Base-by-base conservation (phyloP, 2,797 vertebrate genomes). In the Alauda arvensis region DNA sequence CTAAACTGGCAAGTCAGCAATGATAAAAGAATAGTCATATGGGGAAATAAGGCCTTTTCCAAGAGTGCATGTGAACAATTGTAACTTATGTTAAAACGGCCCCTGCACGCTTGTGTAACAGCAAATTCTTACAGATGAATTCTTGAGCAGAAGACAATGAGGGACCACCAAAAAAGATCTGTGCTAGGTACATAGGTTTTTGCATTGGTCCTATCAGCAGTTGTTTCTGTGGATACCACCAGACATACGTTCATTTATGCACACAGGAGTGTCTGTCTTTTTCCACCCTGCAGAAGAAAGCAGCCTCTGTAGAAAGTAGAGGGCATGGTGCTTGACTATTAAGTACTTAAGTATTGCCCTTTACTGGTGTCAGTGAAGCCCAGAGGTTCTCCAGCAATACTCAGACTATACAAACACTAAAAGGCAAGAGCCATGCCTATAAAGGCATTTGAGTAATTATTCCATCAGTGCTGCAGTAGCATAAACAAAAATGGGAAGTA, bases 221-320 rank as follows among this genome's bases (percentile, higher is more conserved):
- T 8, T 43, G 28, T n/a, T 66, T 78, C 52, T 61, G 33, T 37
- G 17, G 20, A 39, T 37, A 77, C 10, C 19, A 66, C 31, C 12
- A 31, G 31, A 77, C 5, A 49, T 4, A 34, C 14, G 57, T 88
- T 28, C 14, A 33, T 53, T 75, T 34, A 26, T 14, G 17, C 12
- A 59, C 1, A 9, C 0, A 45, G 0, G 2, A 56, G 5, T 8
- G 2, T 19, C 28, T 48, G 25, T 10, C 18, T 31, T 80, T 12
- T 13, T 69, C 25, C 23, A 68, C n/a, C 19, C 17, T n/a, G 37
- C 51, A 69, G 29, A 76, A 76, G 18, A 67, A 80, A 84, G 51
- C 17, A 42, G 14, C 17, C 14, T 75, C 26, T 16, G 14, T 5
- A 60, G 15, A 67, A 67, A 48, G 34, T 39, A 51, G 19, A 34